Percentiles rank a stretch among this genome's conserved stretches.
These are phyloP conservation scores for Callionymus lyra DNA, from an alignment of 2,113 vertebrate genomes.

Conservation along the genomic window DNA sequence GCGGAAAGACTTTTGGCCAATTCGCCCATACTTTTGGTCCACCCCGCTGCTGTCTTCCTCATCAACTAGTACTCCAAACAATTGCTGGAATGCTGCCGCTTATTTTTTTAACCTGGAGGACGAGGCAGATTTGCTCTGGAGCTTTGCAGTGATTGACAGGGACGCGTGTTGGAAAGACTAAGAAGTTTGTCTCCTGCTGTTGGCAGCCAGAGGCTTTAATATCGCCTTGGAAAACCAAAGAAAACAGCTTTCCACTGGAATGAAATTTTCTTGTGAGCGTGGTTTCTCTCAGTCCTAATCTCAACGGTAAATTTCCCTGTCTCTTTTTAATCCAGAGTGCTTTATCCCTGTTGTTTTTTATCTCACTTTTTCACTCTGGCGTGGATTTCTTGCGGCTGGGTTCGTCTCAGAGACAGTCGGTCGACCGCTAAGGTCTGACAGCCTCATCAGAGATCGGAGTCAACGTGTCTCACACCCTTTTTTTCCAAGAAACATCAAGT, in stretches of 20 bases:
- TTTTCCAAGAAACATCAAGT: conserved; percentile 30
- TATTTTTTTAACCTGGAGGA: conserved; percentile 53
- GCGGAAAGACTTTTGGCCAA: conserved; percentile 19
- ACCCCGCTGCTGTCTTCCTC: conserved; percentile 30
- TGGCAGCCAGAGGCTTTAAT: conserved; percentile 22
- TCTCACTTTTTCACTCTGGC: conserved; percentile 17
- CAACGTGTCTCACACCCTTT: conserved; percentile 31
- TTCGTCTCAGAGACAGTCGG: conserved; percentile 1
- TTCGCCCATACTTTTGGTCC: background rate
- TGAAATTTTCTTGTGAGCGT: conserved; percentile 13
- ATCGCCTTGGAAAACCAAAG: conserved; percentile 22
- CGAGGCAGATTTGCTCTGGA: conserved; percentile 21
- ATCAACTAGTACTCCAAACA: conserved; percentile 27
- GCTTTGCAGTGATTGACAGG: conserved; percentile 53
- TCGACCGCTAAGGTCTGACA: conserved; percentile 20
- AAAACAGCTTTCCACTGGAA: conserved; percentile 43
- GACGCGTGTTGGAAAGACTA: conserved; percentile 34
- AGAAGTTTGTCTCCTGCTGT: conserved; percentile 28
- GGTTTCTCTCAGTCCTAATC: conserved; percentile 2
- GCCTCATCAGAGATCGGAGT: conserved; percentile 32
- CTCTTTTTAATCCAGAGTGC: conserved; percentile 1
- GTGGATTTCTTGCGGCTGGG: conserved; percentile 13
- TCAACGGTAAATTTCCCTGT: background rate
- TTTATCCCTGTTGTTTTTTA: background rate
- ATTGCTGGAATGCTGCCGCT: conserved; percentile 48